Evolutionary conservation across 2,888 invertebrate species (phyloP).

Genomic region (Agrochola macilenta): DNA sequence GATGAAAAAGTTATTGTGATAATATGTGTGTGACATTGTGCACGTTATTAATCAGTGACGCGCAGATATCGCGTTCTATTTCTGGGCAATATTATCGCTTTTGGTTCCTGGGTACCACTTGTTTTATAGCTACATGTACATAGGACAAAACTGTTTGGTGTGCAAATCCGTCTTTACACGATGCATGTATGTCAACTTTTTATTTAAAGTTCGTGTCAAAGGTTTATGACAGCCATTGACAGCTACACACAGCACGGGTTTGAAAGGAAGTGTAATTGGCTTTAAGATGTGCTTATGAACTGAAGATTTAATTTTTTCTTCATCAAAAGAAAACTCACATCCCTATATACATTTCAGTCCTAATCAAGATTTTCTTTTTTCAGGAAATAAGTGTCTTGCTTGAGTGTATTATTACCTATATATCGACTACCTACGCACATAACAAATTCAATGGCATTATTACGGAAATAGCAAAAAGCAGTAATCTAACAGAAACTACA

Average conservation of each 20-base stretch:
- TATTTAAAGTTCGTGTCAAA: neutral
- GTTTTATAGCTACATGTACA: too few relatives aligned
- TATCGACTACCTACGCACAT: slow-evolving; percentile 9
- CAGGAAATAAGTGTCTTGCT: neutral
- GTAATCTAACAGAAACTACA: slow-evolving; percentile 40
- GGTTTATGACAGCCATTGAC: neutral
- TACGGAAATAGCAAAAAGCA: slow-evolving; percentile 44
- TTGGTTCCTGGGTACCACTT: too few relatives aligned
- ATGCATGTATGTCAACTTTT: neutral
- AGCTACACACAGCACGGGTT: neutral
- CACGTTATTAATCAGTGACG: too few relatives aligned
- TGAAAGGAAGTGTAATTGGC: neutral
- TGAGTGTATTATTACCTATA: too few relatives aligned
- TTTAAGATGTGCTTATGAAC: neutral
- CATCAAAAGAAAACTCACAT: neutral
- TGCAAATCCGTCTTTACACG: too few relatives aligned
- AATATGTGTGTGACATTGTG: too few relatives aligned
- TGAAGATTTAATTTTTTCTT: neutral
- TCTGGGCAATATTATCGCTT: too few relatives aligned
- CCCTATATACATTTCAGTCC: neutral
- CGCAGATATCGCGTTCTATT: too few relatives aligned
- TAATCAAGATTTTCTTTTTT: neutral
- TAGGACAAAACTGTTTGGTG: neutral
- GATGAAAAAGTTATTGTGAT: neutral
- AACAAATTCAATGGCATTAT: slow-evolving; percentile 35